Percentiles rank a stretch among this genome's conserved stretches.
Evolutionary conservation across 2,113 vertebrate species (phyloP).

Genomic region (Xenotilapia longispinis): DNA sequence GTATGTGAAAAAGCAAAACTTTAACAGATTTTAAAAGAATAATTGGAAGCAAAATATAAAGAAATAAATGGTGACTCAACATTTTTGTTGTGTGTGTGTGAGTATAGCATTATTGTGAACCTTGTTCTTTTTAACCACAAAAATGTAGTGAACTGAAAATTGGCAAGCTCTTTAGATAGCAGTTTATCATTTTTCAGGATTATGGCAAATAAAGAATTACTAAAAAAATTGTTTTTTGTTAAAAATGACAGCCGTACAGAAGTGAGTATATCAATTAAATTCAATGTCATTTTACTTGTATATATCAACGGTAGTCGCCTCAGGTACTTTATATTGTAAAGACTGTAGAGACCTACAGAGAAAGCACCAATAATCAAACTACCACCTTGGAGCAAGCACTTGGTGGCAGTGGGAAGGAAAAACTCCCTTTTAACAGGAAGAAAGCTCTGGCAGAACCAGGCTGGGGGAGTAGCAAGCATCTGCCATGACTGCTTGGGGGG

Average conservation of each 20-base stretch:
- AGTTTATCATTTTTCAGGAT: neutral
- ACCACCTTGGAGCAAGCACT: neutral
- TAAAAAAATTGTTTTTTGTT: neutral
- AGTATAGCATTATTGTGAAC: neutral
- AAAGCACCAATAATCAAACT: neutral
- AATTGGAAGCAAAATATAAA: neutral
- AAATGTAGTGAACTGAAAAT: neutral
- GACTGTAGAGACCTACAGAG: neutral
- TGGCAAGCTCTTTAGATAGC: neutral
- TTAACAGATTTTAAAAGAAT: neutral
- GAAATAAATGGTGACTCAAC: neutral
- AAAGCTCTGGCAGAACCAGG: neutral
- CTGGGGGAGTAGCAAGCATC: neutral
- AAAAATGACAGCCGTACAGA: neutral
- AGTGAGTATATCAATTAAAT: neutral
- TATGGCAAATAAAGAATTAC: neutral
- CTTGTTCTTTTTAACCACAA: neutral
- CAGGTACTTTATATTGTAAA: neutral
- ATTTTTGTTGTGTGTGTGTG: neutral
- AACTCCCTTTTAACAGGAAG: neutral
- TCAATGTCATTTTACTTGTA: neutral
- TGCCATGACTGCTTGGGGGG: neutral
- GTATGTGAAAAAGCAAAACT: neutral
- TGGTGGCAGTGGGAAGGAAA: neutral
- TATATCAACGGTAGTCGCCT: neutral